These are phyloP conservation scores for Corella eumyota DNA, from an alignment of 23 tunicate species.

Conservation along the genomic window DNA sequence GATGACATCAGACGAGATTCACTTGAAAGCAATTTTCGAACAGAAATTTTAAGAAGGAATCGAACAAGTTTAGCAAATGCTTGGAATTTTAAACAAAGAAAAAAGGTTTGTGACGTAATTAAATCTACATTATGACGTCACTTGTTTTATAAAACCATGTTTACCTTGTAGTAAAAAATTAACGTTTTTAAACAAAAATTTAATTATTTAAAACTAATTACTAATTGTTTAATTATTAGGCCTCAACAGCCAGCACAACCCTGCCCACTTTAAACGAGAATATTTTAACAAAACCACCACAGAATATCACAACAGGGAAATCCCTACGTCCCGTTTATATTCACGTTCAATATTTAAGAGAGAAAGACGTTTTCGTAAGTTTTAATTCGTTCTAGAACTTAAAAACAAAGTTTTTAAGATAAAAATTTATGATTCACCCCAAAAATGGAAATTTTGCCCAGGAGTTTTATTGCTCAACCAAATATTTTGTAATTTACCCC, in stretches of 20 bases:
- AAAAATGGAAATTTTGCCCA: too few species aligned
- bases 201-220: not conserved
- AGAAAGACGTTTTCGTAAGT: slow-evolving; percentile 82
- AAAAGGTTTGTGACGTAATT: slow-evolving; percentile 11
- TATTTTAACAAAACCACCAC: not conserved
- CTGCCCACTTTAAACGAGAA: slow-evolving; percentile 37
- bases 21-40: slow-evolving; percentile 34
- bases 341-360: slow-evolving; percentile 56
- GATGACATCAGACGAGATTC: slow-evolving; percentile 26
- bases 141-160: too few species aligned
- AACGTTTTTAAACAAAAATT: not conserved
- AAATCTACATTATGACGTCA: not conserved
- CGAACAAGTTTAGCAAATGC: slow-evolving; percentile 34
- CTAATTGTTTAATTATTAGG: slow-evolving; percentile 2
- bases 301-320: not conserved
- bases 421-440: too few species aligned
- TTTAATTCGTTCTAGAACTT: not conserved
- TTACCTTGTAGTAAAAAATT: too few species aligned
- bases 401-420: too few species aligned
- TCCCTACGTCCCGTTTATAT: slow-evolving; percentile 26
- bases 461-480: too few species aligned
- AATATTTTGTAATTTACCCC: too few species aligned
- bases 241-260: slow-evolving; percentile 6
- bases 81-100: slow-evolving; percentile 17
- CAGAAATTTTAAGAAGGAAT: slow-evolving; percentile 24